Percentiles rank a stretch among this genome's conserved stretches.
Conservation (phyloP, 2,888 invertebrate species). For the Hybos culiciformis region DNA sequence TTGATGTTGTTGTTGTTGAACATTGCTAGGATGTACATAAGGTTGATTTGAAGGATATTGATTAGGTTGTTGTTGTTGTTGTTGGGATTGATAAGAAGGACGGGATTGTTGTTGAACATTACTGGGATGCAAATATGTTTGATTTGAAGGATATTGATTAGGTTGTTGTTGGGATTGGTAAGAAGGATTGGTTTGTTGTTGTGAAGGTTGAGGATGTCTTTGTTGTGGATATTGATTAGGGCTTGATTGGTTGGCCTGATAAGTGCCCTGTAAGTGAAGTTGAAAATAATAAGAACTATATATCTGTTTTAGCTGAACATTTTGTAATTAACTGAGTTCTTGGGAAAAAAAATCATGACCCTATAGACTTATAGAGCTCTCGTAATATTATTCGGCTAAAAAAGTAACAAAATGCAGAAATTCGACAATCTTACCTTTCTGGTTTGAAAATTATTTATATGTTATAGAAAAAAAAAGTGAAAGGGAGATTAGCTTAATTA, state of each 20-base stretch:
- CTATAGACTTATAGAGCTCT: no score
- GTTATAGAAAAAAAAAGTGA: no score
- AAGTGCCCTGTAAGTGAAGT: no score
- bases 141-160: constrained; percentile 7
- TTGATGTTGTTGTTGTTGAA: constrained; percentile 3
- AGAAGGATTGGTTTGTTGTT: not conserved
- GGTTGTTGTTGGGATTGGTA: constrained; percentile 11
- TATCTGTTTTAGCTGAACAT: no score
- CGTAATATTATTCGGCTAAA: no score
- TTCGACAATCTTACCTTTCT: no score
- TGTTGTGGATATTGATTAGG: constrained; percentile 11
- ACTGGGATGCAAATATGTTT: constrained; percentile 17
- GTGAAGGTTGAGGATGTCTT: constrained; percentile 8
- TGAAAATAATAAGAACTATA: no score
- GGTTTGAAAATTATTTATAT: no score
- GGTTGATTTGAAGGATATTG: not conserved
- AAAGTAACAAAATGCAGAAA: no score
- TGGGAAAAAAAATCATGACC: no score
- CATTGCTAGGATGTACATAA: constrained; percentile 12
- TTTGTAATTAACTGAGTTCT: no score
- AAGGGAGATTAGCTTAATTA: no score
- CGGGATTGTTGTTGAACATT: constrained; percentile 9
- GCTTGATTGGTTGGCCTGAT: constrained; percentile 2
- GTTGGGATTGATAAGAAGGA: constrained; percentile 1
- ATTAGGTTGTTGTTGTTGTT: constrained; percentile 7